Base-by-base conservation (phyloP, 2,888 invertebrate species). In the Liodrosophila aerea region DNA sequence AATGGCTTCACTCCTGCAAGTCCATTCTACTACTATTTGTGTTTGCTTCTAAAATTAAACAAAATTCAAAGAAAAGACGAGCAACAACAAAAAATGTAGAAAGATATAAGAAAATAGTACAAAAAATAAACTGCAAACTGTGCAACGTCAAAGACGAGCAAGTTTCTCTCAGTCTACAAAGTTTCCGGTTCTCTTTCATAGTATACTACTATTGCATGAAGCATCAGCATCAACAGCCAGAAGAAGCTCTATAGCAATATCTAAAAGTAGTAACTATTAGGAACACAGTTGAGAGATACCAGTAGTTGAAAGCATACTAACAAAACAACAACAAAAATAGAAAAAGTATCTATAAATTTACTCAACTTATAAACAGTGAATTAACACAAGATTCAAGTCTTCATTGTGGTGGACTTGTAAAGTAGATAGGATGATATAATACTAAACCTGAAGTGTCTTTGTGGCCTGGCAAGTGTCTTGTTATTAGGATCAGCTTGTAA, bases 21-120 rank as follows among this genome's bases (percentile, higher is more conserved):
- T 43, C 41, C 56, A 18, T 40, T 18, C 15, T 37, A 18, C 15
- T 37, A 18, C 61, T 82, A 75, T 77, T 77, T 75, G 68, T 82
- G 64, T 84, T 85, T 82, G 68, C 72, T 74, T 68, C 49, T 58
- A 64, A 77, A 76, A 76, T 84, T 83, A 62, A 66, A 65, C 64
- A 69, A 61, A 76, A 70, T 64, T 45, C 63, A 54, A 54, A 76
- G 49, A 57, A 59, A 54, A 45, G 39, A 47, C 30, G 2, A 22
- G 5, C 22, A 5, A 22, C 2, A 22, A 22, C 2, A 22, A 5
- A 22, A 22, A 22, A 22, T 4, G 22, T 5, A 22, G 22, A 22
- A 22, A 36, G 31, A 53, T 57, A 70, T 45, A 39, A 18, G 46
- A n/a, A 45, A 67, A 34, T 22, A 22, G n/a, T n/a, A n/a, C n/a